Conservation (phyloP, 2,797 vertebrate species). For the Darevskia nairensis region DNA sequence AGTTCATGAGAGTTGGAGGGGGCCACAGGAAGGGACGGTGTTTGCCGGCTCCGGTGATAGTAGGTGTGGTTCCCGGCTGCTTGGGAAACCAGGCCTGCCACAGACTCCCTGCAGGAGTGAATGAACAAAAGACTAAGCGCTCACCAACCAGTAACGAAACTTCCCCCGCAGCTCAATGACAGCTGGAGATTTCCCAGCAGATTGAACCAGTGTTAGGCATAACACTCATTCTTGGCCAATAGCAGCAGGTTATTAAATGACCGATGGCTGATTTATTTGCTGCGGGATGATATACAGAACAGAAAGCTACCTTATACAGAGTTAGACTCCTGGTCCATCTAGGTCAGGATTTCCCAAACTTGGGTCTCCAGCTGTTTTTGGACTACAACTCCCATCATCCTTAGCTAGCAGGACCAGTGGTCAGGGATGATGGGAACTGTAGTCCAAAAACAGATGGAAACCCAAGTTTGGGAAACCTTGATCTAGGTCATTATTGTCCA, state of each 20-base stretch:
- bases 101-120: constrained; percentile 81
- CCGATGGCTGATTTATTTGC: background rate
- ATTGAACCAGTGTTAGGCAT: background rate
- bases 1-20: constrained; percentile 90
- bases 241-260: background rate
- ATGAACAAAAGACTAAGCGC: background rate
- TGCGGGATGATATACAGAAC: background rate
- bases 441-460: no score
- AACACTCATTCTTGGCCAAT: background rate
- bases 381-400: no score
- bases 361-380: no score
- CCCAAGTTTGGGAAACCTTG: no score
- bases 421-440: no score
- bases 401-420: no score
- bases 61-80: constrained; percentile 77
- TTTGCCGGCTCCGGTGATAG: constrained; percentile 84
- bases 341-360: no score
- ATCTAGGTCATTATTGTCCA: no score
- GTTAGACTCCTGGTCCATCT: no score
- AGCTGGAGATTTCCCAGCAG: background rate
- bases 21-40: constrained; percentile 71
- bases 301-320: no score
- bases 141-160: background rate
- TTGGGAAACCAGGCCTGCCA: constrained; percentile 84
- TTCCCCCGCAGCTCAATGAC: background rate